Conservation (phyloP, 2,888 invertebrate species). For the Pammene aurita region DNA sequence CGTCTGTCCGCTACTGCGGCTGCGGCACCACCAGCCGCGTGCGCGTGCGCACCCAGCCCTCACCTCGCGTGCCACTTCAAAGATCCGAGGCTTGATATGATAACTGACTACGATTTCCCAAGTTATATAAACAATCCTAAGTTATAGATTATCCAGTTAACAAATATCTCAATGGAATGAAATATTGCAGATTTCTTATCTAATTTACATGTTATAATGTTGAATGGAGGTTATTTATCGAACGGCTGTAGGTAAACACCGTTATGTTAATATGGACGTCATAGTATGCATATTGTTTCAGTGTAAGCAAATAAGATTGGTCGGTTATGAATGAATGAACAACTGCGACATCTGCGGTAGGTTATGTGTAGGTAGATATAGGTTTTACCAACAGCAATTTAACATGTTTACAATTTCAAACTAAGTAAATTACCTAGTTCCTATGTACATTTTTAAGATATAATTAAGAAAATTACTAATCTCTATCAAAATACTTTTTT, state of each 20-base stretch:
- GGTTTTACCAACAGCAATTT: no score
- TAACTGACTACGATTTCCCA: constrained; percentile 43
- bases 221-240: not conserved
- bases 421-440: no score
- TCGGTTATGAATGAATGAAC: constrained; percentile 16
- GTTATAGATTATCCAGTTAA: constrained; percentile 17
- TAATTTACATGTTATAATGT: constrained; percentile 17
- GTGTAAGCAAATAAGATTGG: constrained; percentile 19
- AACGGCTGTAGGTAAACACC: constrained; percentile 28
- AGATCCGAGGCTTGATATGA: constrained; percentile 55
- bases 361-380: not conserved
- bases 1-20: constrained; percentile 66
- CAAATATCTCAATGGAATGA: constrained; percentile 14
- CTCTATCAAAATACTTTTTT: no score
- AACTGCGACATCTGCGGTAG: not conserved
- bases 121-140: constrained; percentile 43
- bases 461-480: no score
- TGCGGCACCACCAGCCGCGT: constrained; percentile 42
- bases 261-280: constrained; percentile 29
- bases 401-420: no score
- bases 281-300: constrained; percentile 28
- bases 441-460: no score
- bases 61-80: constrained; percentile 65
- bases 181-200: constrained; percentile 9
- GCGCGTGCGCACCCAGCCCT: constrained; percentile 33